Conservation (phyloP, 1,140 invertebrate species). For the Lamellibrachia luymesi region DNA sequence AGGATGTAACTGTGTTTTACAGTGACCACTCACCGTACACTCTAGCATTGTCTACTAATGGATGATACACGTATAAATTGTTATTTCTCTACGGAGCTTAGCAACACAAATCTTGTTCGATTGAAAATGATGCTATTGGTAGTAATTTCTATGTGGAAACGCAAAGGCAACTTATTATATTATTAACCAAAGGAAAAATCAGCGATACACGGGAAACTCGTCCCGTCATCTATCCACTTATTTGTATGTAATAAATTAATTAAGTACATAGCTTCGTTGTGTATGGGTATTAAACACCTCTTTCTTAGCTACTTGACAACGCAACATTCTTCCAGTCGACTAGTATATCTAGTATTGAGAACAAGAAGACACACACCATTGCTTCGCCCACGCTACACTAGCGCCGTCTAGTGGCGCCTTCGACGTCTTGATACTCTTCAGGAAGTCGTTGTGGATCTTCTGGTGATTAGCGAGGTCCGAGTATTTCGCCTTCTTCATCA, state of each 20-base stretch:
- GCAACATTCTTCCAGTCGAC: no score
- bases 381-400: neutral
- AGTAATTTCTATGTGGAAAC: no score
- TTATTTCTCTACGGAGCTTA: no score
- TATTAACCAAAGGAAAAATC: neutral
- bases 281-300: neutral
- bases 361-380: neutral
- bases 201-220: no score
- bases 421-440: neutral
- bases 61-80: no score
- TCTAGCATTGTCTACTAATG: no score
- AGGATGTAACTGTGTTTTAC: no score
- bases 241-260: neutral
- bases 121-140: no score
- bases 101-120: no score
- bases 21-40: no score
- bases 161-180: neutral
- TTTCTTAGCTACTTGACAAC: no score
- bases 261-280: neutral
- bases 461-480: neutral
- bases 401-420: neutral
- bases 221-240: no score
- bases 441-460: neutral
- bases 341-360: neutral
- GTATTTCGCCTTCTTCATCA: neutral